Evolutionary conservation across 2,797 vertebrate species (phyloP), one percentile per base, ranked within the genome.

Genomic region (Syngnathus acus): DNA sequence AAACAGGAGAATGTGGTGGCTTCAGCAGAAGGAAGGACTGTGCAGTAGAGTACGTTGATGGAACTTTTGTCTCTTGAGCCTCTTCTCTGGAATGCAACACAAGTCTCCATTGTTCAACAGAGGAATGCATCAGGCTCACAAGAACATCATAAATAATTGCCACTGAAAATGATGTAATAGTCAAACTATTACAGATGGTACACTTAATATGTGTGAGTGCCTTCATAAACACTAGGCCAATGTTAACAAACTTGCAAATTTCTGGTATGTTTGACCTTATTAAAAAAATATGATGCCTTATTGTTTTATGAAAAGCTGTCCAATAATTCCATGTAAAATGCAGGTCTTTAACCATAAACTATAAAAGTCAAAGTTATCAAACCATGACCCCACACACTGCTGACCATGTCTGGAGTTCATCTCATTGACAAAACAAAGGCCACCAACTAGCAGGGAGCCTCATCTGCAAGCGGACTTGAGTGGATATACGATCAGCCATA

Each of bases 401-500:
- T 68, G 66, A 74, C 9, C 8, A 72, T 72, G 66, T 78, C 74
- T 75, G 75, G 72, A 81, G 79, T 81, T 67, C 68, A 76, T 76
- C 74, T 76, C 48, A 54, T 83, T 84, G 79, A 80, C 75, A 71
- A 80, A 81, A 78, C 72, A 68, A 71, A 76, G 70, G 61, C 68
- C 64, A 68, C 37, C 16, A 74, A 84, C 67, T 74, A 81, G 80
- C 80, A 55, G 45, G 57, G 16, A 51, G 69, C 64, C 65, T 72
- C 71, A 64, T 76, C 71, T 66, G 68, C 65, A 65, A 71, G 65
- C 55, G 65, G 73, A 68, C 71, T 74, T 73, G 57, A 72, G 68
- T 54, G 63, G 65, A 72, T 59, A 70, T 68, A 10, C 19, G 68
- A 16, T 48, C 39, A 68, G 61, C 55, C 66, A 61, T 19, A 40